Evolutionary conservation across 2,888 invertebrate species (phyloP).

Genomic region (Melanostoma mellinum): DNA sequence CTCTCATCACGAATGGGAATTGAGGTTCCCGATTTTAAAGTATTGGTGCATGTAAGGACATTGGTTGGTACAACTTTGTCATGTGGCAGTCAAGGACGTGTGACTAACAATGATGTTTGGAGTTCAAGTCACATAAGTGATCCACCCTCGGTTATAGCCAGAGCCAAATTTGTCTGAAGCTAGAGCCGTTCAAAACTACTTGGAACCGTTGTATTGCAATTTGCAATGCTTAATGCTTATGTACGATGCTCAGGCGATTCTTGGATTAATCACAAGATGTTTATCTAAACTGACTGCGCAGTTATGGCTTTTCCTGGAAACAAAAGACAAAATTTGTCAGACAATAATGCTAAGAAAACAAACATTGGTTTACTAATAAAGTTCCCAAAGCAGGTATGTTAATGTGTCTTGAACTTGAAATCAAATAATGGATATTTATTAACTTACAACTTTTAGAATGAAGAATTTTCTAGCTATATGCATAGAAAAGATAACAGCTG

Average conservation of each 20-base stretch:
- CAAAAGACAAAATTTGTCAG: constrained; percentile 79
- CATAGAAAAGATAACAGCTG: constrained; percentile 87
- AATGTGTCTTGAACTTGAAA: not conserved
- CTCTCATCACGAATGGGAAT: constrained; percentile 87
- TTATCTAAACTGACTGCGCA: too few relatives aligned
- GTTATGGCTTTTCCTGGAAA: constrained; percentile 83
- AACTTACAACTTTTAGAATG: constrained; percentile 82
- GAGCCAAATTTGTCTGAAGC: constrained; percentile 78
- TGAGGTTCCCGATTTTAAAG: constrained; percentile 85
- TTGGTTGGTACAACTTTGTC: constrained; percentile 87
- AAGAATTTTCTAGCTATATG: constrained; percentile 91
- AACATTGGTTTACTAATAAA: constrained; percentile 97
- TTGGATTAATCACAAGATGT: constrained; percentile 84
- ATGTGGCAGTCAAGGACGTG: constrained; percentile 85
- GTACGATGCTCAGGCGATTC: constrained; percentile 76
- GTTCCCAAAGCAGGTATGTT: constrained; percentile 83
- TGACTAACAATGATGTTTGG: constrained; percentile 89
- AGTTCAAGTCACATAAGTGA: constrained; percentile 84
- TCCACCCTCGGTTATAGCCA: constrained; percentile 82
- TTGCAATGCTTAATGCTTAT: too few relatives aligned
- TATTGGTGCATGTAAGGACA: constrained; percentile 86
- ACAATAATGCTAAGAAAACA: constrained; percentile 80
- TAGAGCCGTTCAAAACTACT: constrained; percentile 74
- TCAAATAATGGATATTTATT: not conserved
- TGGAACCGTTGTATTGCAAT: constrained; percentile 76